Evolutionary conservation across 2,113 vertebrate species (phyloP).

Genomic region (Daphoenositta chrysoptera): DNA sequence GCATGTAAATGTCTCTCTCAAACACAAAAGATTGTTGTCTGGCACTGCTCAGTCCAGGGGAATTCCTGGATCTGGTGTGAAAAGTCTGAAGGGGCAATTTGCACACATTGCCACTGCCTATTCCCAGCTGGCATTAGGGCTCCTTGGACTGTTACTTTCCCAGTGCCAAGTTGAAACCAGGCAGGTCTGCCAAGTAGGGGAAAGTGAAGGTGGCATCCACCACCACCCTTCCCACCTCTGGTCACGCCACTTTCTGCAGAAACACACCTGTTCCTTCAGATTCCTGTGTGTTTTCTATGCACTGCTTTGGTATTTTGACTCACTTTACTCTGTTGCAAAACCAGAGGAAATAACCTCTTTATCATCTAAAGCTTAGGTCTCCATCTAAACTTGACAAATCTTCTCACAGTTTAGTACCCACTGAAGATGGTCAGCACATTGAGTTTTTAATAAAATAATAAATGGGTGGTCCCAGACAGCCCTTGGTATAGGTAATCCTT

Average conservation of each 20-base stretch:
- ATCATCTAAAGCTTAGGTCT: neutral
- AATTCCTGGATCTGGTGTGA: neutral
- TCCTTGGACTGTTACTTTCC: neutral
- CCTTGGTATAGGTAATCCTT: neutral
- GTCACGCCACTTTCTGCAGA: neutral
- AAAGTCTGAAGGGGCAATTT: neutral
- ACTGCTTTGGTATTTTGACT: neutral
- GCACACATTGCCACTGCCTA: neutral
- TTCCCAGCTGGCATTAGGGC: neutral
- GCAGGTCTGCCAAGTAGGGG: neutral
- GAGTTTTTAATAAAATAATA: neutral
- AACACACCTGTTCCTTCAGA: neutral
- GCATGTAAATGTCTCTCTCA: neutral
- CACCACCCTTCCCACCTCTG: neutral
- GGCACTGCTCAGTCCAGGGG: neutral
- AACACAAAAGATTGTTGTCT: neutral
- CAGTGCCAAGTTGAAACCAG: neutral
- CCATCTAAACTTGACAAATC: neutral
- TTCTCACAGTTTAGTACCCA: neutral
- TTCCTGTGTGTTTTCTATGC: neutral
- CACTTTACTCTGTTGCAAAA: neutral
- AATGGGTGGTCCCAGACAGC: neutral
- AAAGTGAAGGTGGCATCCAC: neutral
- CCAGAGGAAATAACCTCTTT: neutral
- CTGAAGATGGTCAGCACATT: neutral